Conservation (phyloP, 2,888 invertebrate genomes). For the Hydrotaea cyrtoneurina region DNA sequence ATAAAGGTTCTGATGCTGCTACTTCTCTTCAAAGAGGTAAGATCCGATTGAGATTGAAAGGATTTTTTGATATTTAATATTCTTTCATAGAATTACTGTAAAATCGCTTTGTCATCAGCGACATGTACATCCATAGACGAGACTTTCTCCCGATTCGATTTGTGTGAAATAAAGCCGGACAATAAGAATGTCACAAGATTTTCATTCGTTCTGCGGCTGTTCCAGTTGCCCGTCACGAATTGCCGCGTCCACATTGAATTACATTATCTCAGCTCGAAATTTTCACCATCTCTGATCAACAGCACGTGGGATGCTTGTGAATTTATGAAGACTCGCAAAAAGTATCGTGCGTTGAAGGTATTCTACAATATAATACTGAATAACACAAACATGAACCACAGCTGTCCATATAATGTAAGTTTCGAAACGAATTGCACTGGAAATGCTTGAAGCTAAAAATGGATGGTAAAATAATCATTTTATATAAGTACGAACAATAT, state of each 20-base stretch:
- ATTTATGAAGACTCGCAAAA: slow-evolving; percentile 22
- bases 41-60: no score
- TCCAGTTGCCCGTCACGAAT: background rate
- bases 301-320: slow-evolving; percentile 32
- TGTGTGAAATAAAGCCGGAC: background rate
- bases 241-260: background rate
- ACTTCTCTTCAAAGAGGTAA: no score
- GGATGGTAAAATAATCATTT: no score
- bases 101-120: no score
- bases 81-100: no score
- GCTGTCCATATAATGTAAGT: slow-evolving; percentile 45
- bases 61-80: no score
- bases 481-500: no score
- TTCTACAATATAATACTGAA: background rate
- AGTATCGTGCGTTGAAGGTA: background rate
- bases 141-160: background rate
- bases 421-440: no score
- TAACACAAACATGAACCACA: slow-evolving; percentile 25
- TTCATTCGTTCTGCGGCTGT: background rate
- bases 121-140: background rate
- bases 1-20: no score
- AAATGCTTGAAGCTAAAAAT: no score
- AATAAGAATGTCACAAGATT: background rate
- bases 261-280: background rate
- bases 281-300: slow-evolving; percentile 24